Percentiles rank a stretch among this genome's conserved stretches.
Evolutionary conservation across 2,888 invertebrate genomes (phyloP).

Genomic region (Incurvaria masculella): DNA sequence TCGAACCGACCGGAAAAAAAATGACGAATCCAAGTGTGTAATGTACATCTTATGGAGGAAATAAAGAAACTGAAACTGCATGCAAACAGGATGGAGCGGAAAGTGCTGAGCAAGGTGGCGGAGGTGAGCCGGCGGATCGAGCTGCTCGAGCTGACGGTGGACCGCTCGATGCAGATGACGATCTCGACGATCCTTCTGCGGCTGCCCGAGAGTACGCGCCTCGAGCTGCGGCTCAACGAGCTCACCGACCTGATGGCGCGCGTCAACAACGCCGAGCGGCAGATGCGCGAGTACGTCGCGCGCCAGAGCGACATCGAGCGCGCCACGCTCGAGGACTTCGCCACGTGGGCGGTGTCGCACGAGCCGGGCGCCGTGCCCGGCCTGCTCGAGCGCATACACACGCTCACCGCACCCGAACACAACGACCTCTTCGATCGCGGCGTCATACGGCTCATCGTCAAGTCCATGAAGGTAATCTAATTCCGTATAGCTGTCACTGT

Average conservation of each 20-base stretch:
- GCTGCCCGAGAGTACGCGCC: constrained; percentile 44
- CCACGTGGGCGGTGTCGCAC: constrained; percentile 66
- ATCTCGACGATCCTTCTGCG: constrained; percentile 18
- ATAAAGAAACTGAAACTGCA: no score
- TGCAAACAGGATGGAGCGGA: not conserved
- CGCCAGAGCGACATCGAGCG: constrained; percentile 54
- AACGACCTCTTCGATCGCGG: constrained; percentile 42
- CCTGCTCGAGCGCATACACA: constrained; percentile 63
- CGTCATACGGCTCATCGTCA: constrained; percentile 17
- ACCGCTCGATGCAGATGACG: constrained; percentile 19
- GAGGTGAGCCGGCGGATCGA: constrained; percentile 32
- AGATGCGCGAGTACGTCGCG: constrained; percentile 58
- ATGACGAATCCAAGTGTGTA: no score
- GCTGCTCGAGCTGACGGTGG: constrained; percentile 30
- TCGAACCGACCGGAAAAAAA: no score
- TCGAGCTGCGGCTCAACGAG: constrained; percentile 61
- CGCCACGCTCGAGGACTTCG: constrained; percentile 68
- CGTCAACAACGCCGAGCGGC: constrained; percentile 56
- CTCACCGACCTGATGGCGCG: constrained; percentile 58
- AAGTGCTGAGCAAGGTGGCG: constrained; percentile 18
- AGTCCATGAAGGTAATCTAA: constrained; percentile 22
- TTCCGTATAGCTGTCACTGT: no score
- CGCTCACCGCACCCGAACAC: constrained; percentile 54
- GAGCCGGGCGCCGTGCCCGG: constrained; percentile 62
- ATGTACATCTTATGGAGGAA: no score